Evolutionary conservation across 2,113 vertebrate species (phyloP).

Genomic region (Nesogale talazaci): DNA sequence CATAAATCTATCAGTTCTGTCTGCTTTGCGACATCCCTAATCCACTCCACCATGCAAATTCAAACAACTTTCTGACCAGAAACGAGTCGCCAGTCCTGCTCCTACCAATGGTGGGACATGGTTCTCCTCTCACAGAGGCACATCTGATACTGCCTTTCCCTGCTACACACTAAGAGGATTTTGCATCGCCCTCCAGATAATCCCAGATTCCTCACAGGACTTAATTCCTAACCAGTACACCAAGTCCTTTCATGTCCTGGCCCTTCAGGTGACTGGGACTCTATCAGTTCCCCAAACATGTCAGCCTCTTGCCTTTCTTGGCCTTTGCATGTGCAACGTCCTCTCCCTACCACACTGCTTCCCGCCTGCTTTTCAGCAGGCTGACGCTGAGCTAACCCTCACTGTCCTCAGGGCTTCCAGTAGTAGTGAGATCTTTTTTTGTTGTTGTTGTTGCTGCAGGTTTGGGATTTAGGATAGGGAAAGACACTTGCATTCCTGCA

Average conservation of each 20-base stretch:
- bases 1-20: neutral
- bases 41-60: neutral
- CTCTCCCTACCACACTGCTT: neutral
- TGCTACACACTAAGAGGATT: slow-evolving; percentile 23
- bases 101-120: neutral
- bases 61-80: neutral
- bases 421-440: slow-evolving; percentile 20
- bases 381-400: slow-evolving; percentile 34
- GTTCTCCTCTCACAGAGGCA: slow-evolving; percentile 23
- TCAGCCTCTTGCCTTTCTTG: neutral
- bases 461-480: neutral
- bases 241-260: neutral
- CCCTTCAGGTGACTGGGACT: slow-evolving; percentile 37
- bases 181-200: slow-evolving; percentile 9
- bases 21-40: neutral
- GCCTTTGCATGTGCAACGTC: slow-evolving; percentile 29
- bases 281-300: slow-evolving; percentile 13
- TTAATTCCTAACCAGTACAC: slow-evolving; percentile 21
- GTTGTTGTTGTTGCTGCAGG: too few species aligned
- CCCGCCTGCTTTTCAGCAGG: neutral
- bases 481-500: slow-evolving; percentile 45
- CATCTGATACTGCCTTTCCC: neutral
- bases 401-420: slow-evolving; percentile 8
- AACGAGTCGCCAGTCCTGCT: neutral
- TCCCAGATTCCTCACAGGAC: slow-evolving; percentile 15